Conservation (phyloP, 2,888 invertebrate genomes). For the Keiferia lycopersicella region DNA sequence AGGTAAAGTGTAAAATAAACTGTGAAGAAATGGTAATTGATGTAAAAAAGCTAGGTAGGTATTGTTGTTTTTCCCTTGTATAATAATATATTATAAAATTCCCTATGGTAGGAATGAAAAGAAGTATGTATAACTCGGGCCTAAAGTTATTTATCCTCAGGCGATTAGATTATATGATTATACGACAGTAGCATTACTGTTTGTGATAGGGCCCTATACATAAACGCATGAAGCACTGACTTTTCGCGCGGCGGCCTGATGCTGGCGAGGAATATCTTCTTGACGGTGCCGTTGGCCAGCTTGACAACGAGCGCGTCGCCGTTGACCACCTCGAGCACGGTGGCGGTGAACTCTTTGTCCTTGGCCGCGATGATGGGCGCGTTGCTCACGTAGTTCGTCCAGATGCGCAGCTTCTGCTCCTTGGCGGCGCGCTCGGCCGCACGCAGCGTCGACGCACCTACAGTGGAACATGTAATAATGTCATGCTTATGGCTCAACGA, state of each 20-base stretch:
- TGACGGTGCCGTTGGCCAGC: conserved; percentile 86
- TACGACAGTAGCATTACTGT: no score
- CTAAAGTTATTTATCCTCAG: no score
- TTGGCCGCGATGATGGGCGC: conserved; percentile 87
- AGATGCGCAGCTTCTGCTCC: conserved; percentile 91
- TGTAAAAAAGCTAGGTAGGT: no score
- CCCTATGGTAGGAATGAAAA: no score
- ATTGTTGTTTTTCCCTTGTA: no score
- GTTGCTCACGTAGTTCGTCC: conserved; percentile 94
- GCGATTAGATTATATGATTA: no score
- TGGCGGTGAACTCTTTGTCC: conserved; percentile 91
- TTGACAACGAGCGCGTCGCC: conserved; percentile 96
- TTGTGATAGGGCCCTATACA: no score
- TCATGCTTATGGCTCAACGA: no score
- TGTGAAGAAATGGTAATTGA: no score
- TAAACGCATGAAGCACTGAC: conserved; percentile 35
- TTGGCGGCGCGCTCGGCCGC: conserved; percentile 94
- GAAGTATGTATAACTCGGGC: no score
- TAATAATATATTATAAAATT: no score
- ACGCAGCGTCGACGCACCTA: conserved; percentile 89
- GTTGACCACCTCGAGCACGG: conserved; percentile 94
- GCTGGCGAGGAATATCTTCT: conserved; percentile 97
- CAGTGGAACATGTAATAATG: not conserved
- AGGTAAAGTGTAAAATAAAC: no score
- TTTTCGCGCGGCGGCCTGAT: conserved; percentile 95